Percentiles rank a stretch among this genome's conserved stretches.
phyloP scores from a whole-genome alignment of 2,888 invertebrate species.

The Nomada goodeniana region DNA sequence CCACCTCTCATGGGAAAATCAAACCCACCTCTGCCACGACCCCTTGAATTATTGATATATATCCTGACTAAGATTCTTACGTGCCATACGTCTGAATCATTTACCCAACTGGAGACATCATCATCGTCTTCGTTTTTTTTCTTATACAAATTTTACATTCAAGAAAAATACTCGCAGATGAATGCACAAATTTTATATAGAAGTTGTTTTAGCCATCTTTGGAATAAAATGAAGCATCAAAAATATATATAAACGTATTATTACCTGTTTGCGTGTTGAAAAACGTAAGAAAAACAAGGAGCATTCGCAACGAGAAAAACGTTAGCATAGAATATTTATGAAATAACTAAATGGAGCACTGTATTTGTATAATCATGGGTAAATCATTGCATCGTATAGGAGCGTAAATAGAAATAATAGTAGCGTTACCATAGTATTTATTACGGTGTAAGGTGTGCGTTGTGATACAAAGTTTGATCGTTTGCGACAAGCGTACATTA shows the following conservation, averaged over 20 bases:
- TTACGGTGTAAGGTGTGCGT: slow-evolving; percentile 20
- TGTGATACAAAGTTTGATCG: slow-evolving; percentile 45
- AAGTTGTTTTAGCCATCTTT: background rate
- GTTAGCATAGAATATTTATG: slow-evolving; percentile 1
- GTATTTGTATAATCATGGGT: slow-evolving; percentile 33
- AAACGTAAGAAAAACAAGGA: background rate
- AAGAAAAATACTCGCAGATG: background rate
- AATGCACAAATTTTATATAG: background rate
- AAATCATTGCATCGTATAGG: slow-evolving; percentile 58
- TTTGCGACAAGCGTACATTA: slow-evolving; percentile 36
- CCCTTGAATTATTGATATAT: slow-evolving; percentile 76
- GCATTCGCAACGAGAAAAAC: background rate
- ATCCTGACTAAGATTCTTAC: slow-evolving; percentile 58
- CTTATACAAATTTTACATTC: background rate
- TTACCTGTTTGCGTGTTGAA: slow-evolving; percentile 11
- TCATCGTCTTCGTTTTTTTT: slow-evolving; percentile 15
- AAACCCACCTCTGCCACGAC: slow-evolving; percentile 83
- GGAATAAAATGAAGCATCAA: background rate
- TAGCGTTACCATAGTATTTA: slow-evolving; percentile 55
- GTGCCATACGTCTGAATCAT: slow-evolving; percentile 58
- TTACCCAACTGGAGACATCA: slow-evolving; percentile 45
- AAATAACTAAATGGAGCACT: slow-evolving; percentile 20
- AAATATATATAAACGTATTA: background rate
- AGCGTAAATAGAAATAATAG: slow-evolving; percentile 47
- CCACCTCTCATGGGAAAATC: slow-evolving; percentile 84